A percentile compares a stretch with the other conserved stretches of the same genome.
Conservation (phyloP, 1,140 invertebrate species). For the Uloborus diversus region DNA sequence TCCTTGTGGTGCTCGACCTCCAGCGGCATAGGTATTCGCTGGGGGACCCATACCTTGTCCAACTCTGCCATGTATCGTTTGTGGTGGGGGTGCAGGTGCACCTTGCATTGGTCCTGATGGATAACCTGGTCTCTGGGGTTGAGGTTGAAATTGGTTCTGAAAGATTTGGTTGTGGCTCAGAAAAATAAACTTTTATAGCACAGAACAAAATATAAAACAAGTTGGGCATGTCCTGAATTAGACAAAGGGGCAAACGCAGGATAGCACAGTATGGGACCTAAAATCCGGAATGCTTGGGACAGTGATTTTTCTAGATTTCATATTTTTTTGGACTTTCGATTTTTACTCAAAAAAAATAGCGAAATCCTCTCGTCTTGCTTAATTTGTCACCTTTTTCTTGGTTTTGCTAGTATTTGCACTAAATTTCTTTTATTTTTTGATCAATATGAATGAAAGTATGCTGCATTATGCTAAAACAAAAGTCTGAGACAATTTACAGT, state of each 20-base stretch:
- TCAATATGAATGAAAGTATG: too few relatives aligned
- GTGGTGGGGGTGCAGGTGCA: constrained; percentile 51
- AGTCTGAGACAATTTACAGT: too few relatives aligned
- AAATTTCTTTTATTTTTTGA: too few relatives aligned
- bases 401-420: too few relatives aligned
- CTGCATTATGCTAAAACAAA: too few relatives aligned
- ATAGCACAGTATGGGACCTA: neutral
- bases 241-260: neutral
- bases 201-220: constrained; percentile 31
- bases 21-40: constrained; percentile 21
- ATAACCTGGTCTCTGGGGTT: constrained; percentile 35
- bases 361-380: neutral
- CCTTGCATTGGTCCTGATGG: constrained; percentile 36
- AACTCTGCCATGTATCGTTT: constrained; percentile 16
- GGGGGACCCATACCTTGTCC: constrained; percentile 53
- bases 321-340: too few relatives aligned
- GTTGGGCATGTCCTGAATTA: neutral
- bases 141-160: constrained; percentile 36
- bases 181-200: constrained; percentile 23
- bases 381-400: too few relatives aligned
- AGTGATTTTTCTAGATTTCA: neutral
- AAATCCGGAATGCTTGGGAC: neutral
- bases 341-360: too few relatives aligned
- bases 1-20: constrained; percentile 44
- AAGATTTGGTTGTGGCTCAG: constrained; percentile 8